A percentile compares a stretch with the other conserved stretches of the same genome.
Conservation (phyloP, 53 echinoderm and acorn worm species). For the Henricia sp. region DNA sequence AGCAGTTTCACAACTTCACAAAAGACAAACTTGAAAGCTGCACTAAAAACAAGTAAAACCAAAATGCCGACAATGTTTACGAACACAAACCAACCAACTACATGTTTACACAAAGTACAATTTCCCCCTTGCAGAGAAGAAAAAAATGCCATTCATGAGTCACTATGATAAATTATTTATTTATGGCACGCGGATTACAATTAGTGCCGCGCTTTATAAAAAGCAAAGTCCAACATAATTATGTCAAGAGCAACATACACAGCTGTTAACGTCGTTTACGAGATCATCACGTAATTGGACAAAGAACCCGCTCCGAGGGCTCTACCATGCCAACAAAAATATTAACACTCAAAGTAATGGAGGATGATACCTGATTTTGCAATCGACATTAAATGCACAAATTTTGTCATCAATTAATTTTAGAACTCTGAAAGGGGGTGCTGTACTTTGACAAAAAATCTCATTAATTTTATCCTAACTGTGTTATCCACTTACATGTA, state of each 20-base stretch:
- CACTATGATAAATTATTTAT: slow-evolving; percentile 17
- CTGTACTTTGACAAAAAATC: background rate
- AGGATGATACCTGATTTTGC: background rate
- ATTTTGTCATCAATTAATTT: background rate
- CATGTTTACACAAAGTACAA: no score
- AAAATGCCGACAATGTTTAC: no score
- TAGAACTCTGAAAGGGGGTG: background rate
- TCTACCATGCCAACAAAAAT: background rate
- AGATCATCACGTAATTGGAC: background rate
- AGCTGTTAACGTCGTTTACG: slow-evolving; percentile 8
- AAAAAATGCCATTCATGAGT: no score
- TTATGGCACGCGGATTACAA: background rate
- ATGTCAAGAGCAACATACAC: background rate
- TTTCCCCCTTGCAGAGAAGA: no score
- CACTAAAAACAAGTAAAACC: no score
- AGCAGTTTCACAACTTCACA: no score
- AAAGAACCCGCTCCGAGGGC: background rate
- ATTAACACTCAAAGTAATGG: slow-evolving; percentile 8
- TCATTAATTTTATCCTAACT: background rate
- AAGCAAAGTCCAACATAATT: background rate
- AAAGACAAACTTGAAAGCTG: no score
- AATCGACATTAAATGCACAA: background rate
- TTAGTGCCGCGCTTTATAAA: slow-evolving; percentile 11
- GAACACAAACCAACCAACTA: no score
- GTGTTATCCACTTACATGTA: background rate